These are phyloP conservation scores for Enchytraeus crypticus DNA, from an alignment of 2,888 invertebrate genomes.

Conservation along the genomic window DNA sequence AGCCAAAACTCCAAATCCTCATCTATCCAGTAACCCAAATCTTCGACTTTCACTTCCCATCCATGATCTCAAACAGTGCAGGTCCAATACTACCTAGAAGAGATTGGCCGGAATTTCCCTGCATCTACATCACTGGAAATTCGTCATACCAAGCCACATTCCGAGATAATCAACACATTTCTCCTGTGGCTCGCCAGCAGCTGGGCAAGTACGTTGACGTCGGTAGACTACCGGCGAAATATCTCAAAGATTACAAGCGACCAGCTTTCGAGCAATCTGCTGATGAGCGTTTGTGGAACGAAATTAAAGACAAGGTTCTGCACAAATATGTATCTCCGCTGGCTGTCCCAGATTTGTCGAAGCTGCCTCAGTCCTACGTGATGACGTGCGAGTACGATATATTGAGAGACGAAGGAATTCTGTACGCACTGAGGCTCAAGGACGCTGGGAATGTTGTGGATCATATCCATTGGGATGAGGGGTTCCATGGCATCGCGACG, in stretches of 20 bases:
- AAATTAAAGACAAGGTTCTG: background rate
- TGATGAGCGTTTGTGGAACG: constrained; percentile 2
- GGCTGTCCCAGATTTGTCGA: background rate
- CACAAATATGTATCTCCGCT: constrained; percentile 1
- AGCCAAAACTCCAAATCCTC: too few species aligned
- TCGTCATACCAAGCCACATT: too few species aligned
- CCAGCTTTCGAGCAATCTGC: background rate
- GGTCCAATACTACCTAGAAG: too few species aligned
- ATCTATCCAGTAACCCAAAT: too few species aligned
- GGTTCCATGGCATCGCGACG: background rate
- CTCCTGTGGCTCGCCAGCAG: too few species aligned
- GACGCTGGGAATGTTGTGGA: constrained; percentile 1
- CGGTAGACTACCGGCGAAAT: too few species aligned
- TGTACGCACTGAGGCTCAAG: constrained; percentile 1
- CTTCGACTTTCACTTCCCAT: too few species aligned
- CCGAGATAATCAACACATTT: too few species aligned
- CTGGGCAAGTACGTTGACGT: too few species aligned
- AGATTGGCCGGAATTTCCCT: too few species aligned
- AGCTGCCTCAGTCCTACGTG: constrained; percentile 4
- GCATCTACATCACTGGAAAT: too few species aligned
- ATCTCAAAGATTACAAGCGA: background rate
- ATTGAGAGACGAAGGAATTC: constrained; percentile 8
- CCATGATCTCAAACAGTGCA: too few species aligned
- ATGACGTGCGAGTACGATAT: constrained; percentile 4
- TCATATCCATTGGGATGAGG: background rate